Evolutionary conservation across 37 sponge, comb jelly and placozoan species (phyloP).

Genomic region (Theonella swinhoei): DNA sequence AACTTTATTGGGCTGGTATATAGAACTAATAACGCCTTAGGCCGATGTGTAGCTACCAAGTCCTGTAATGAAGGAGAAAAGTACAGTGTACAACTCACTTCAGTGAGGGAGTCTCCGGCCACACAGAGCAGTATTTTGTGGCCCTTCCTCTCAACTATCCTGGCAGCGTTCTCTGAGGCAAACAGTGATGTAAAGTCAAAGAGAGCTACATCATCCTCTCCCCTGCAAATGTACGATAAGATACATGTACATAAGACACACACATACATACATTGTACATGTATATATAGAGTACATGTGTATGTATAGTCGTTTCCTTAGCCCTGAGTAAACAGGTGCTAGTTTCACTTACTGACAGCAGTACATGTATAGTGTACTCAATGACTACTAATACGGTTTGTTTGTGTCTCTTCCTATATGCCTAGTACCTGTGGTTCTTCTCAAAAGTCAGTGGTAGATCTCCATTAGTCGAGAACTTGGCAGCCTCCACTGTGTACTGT

Average conservation of each 20-base stretch:
- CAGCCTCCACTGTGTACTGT: constrained; percentile 80
- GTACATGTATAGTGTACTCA: too few relatives aligned
- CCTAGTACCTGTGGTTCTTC: constrained; percentile 53
- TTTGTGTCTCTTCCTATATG: too few relatives aligned
- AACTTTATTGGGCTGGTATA: too few relatives aligned
- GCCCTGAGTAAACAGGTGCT: too few relatives aligned
- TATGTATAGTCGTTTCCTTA: too few relatives aligned
- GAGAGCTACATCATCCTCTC: constrained; percentile 86
- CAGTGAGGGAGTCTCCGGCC: constrained; percentile 88
- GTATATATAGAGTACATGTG: too few relatives aligned
- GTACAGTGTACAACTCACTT: constrained; percentile 37
- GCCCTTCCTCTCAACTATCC: constrained; percentile 79
- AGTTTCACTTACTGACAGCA: too few relatives aligned
- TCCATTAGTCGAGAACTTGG: constrained; percentile 80
- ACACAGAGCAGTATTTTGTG: constrained; percentile 71
- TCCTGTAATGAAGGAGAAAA: neutral
- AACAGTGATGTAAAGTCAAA: constrained; percentile 95
- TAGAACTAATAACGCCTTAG: neutral
- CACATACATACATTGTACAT: too few relatives aligned
- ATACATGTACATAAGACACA: too few relatives aligned
- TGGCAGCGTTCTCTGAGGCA: constrained; percentile 76
- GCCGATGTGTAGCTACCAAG: neutral
- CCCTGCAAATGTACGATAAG: too few relatives aligned
- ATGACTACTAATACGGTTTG: too few relatives aligned
- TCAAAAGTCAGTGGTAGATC: constrained; percentile 72